These are phyloP conservation scores for Smutsia temminckii DNA, from an alignment of 2,797 vertebrate genomes.

Conservation along the genomic window DNA sequence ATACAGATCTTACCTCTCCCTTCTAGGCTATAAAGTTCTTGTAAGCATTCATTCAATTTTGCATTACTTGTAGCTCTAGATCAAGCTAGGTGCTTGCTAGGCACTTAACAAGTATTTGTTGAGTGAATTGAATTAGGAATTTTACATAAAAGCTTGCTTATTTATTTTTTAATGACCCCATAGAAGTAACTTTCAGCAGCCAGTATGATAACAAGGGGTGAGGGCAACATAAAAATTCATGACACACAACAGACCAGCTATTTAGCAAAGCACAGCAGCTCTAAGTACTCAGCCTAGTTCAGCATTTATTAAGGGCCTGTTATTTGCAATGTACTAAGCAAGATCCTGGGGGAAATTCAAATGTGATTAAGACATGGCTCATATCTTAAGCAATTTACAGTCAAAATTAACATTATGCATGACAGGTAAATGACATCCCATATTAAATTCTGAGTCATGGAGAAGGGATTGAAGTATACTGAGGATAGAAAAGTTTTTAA, in stretches of 20 bases:
- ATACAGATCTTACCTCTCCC: background rate
- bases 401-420: constrained; percentile 40
- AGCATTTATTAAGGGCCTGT: background rate
- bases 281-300: background rate
- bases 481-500: constrained; percentile 17
- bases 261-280: background rate
- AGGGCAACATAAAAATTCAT: background rate
- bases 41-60: background rate
- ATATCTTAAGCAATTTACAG: background rate
- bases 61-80: constrained; percentile 6
- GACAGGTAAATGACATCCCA: background rate
- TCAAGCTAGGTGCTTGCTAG: background rate
- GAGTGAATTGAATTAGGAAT: background rate
- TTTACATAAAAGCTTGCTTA: background rate
- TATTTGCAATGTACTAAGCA: background rate
- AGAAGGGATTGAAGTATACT: background rate
- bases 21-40: background rate
- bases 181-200: background rate
- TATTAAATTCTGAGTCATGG: background rate
- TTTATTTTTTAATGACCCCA: background rate
- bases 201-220: background rate
- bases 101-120: constrained; percentile 34
- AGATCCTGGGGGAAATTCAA: constrained; percentile 40
- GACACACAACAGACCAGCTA: background rate
- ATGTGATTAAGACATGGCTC: constrained; percentile 38